Evolutionary conservation across 1,140 invertebrate species (phyloP).

Genomic region (Aleiodes sp.): DNA sequence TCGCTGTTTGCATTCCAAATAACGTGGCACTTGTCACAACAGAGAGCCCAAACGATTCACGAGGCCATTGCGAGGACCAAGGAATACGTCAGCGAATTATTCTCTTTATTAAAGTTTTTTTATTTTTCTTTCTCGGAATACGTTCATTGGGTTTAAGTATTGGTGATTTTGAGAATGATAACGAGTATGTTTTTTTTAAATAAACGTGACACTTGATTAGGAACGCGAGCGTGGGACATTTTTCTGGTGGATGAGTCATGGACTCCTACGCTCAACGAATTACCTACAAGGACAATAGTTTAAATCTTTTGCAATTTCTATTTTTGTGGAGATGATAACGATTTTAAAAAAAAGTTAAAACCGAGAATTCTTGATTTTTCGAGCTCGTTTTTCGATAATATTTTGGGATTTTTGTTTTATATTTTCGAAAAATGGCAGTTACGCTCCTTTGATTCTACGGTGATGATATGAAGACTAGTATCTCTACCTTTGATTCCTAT

Average conservation of each 20-base stretch:
- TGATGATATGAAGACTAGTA: too few relatives aligned
- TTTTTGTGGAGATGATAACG: not conserved
- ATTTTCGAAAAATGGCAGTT: too few relatives aligned
- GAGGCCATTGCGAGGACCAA: conserved; percentile 8
- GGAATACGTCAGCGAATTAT: not conserved
- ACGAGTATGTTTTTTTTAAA: not conserved
- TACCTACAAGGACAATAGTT: not conserved
- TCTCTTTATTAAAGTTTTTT: too few relatives aligned
- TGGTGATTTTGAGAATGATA: not conserved
- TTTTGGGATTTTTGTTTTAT: not conserved
- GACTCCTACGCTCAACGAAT: not conserved
- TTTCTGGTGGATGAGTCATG: conserved; percentile 15
- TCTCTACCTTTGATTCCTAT: too few relatives aligned
- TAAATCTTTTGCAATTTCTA: not conserved
- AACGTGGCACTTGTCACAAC: not conserved
- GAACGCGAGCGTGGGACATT: conserved; percentile 13
- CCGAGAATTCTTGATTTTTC: too few relatives aligned
- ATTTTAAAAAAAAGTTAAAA: not conserved
- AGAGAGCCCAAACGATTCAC: too few relatives aligned
- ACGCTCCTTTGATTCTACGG: too few relatives aligned
- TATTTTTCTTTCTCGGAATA: not conserved
- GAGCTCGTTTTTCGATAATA: not conserved
- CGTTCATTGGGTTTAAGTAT: not conserved
- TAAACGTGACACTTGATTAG: not conserved
- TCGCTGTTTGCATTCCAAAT: not conserved